phyloP scores from a whole-genome alignment of 1,140 invertebrate genomes.

The Holotrichia oblita region DNA sequence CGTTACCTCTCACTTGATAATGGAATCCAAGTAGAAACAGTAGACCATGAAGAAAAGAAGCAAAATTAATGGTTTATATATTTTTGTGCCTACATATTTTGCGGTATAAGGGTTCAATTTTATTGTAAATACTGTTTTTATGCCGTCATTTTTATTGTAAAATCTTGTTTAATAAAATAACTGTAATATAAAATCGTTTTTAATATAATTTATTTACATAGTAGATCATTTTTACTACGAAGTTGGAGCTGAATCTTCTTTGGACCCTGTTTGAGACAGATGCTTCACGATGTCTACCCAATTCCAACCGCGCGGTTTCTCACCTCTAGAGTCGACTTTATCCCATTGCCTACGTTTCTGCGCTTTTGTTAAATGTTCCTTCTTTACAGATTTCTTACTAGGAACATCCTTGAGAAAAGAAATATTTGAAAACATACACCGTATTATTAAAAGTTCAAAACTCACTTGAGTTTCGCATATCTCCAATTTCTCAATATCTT shows the following conservation, averaged over 20 bases:
- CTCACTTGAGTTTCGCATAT: conserved; percentile 62
- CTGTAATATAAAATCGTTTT: conserved; percentile 27
- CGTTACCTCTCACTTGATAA: conserved; percentile 43
- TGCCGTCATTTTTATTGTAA: background rate
- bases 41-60: background rate
- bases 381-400: conserved; percentile 72
- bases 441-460: conserved; percentile 40
- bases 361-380: conserved; percentile 88
- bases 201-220: conserved; percentile 26
- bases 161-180: conserved; percentile 30
- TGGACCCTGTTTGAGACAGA: conserved; percentile 83
- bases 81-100: background rate
- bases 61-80: too few relatives aligned
- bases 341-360: conserved; percentile 92
- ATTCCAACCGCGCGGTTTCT: conserved; percentile 87
- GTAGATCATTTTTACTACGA: conserved; percentile 45
- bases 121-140: conserved; percentile 30
- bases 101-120: conserved; percentile 12
- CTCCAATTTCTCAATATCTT: conserved; percentile 61
- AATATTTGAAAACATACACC: background rate
- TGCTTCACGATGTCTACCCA: conserved; percentile 97
- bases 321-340: conserved; percentile 80
- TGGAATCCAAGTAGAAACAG: background rate
- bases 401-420: conserved; percentile 60
- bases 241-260: conserved; percentile 61